A percentile compares a stretch with the other conserved stretches of the same genome.
Conservation (phyloP, 2,113 vertebrate species). For the Burhinus oedicnemus region DNA sequence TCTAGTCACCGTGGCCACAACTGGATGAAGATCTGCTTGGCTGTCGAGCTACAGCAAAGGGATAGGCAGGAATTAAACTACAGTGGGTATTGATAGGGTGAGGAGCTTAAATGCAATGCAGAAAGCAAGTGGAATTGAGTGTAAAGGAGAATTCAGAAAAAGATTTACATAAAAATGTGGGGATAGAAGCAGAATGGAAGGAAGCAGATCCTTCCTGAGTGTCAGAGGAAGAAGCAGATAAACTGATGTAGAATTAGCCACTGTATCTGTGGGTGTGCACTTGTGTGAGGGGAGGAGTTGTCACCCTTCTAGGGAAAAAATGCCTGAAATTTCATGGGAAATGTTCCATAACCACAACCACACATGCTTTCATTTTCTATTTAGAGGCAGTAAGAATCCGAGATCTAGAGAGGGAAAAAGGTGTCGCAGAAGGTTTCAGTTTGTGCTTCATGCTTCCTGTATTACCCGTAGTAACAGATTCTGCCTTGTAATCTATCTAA, state of each 20-base stretch:
- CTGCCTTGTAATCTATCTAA: not conserved
- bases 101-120: not conserved
- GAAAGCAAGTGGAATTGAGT: not conserved
- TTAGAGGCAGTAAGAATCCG: not conserved
- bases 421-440: not conserved
- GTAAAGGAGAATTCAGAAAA: constrained; percentile 1
- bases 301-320: not conserved
- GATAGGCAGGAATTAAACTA: not conserved
- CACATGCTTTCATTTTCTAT: not conserved
- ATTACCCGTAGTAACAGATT: not conserved
- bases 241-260: not conserved
- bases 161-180: not conserved
- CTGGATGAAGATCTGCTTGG: not conserved
- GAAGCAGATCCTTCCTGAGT: not conserved
- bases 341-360: not conserved
- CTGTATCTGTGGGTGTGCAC: not conserved
- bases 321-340: not conserved
- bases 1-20: not conserved
- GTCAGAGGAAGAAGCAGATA: not conserved
- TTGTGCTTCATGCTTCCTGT: not conserved
- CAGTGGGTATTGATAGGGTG: not conserved
- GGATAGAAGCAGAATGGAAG: not conserved
- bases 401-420: not conserved
- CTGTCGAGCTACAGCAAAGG: not conserved
- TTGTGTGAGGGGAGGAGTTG: not conserved